Conservation (phyloP, 2,113 vertebrate genomes). For the Isurus oxyrinchus region DNA sequence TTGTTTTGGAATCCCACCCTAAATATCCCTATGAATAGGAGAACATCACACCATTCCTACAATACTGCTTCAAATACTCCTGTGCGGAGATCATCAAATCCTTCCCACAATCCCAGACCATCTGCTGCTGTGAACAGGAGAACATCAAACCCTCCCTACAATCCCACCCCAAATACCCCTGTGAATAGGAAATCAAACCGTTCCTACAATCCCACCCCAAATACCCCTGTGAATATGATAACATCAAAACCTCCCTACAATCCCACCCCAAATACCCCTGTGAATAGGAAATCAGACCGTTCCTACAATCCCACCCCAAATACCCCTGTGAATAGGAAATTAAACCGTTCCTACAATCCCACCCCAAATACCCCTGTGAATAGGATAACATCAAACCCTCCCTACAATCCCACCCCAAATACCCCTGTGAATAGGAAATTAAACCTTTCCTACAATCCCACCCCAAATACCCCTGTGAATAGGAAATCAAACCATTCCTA, state of each 20-base stretch:
- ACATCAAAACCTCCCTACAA: not conserved
- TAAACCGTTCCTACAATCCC: too few relatives aligned
- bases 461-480: not conserved
- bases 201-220: not conserved
- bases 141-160: not conserved
- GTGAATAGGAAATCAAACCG: not conserved
- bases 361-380: not conserved
- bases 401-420: not conserved
- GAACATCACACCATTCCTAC: not conserved
- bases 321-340: too few relatives aligned
- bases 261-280: not conserved
- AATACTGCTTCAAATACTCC: not conserved
- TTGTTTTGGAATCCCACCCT: too few relatives aligned
- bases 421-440: not conserved
- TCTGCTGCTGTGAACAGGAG: not conserved
- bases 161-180: not conserved
- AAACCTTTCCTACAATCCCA: not conserved
- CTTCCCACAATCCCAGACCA: not conserved
- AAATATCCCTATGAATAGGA: not conserved
- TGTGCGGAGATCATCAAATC: not conserved
- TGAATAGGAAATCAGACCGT: not conserved
- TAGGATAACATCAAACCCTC: not conserved
- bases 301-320: too few relatives aligned
- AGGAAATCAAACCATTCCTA: not conserved
- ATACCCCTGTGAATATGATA: not conserved